Base-by-base conservation (phyloP, 2,113 vertebrate species). In the Rhagologus leucostigma region DNA sequence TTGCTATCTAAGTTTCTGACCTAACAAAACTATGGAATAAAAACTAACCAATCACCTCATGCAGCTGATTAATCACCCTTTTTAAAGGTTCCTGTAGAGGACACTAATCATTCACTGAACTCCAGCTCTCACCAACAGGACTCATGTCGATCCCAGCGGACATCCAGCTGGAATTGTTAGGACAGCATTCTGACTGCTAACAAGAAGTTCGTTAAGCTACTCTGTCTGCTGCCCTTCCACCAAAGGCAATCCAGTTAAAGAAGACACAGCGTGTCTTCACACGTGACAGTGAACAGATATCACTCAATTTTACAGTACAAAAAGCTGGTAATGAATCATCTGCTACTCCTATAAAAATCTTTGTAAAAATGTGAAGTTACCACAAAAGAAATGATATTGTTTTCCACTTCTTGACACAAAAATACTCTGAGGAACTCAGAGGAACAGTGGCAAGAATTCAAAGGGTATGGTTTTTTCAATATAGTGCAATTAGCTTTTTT, bases 11-110 rank as follows among this genome's bases (percentile, higher is more conserved):
- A 82, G 60, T 87, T 59, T 78, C 75, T 93, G 74, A 87, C 49
- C 53, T 88, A 77, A 85, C n/a, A 87, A 65, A 95, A 68, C 53
- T 30, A 10, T 53, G 78, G 3, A 29, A 56, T 63, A 81, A 92
- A 96, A 95, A 74, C 27, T 57, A 90, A 75, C 52, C 22, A 49
- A 47, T 81, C 44, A 89, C 53, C 26, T 44, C 23, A 71, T 85
- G 32, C 23, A 64, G 52, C 44, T 95, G 81, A 97, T 95, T 95
- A 95, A 97, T 96, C 44, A 74, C 13, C 39, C 53, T 88, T 83
- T 39, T 93, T 87, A 50, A 93, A 93, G 49, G 27, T 22, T 94
- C 87, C 33, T 84, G 19, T 56, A 39, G 39, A 79, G 56, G 69
- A 95, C 90, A 53, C 46, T 68, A 88, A 94, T 94, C 69, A 88